Percentiles rank a stretch among this genome's conserved stretches.
Evolutionary conservation across 2,797 vertebrate genomes (phyloP).

Genomic region (Lates japonicus): DNA sequence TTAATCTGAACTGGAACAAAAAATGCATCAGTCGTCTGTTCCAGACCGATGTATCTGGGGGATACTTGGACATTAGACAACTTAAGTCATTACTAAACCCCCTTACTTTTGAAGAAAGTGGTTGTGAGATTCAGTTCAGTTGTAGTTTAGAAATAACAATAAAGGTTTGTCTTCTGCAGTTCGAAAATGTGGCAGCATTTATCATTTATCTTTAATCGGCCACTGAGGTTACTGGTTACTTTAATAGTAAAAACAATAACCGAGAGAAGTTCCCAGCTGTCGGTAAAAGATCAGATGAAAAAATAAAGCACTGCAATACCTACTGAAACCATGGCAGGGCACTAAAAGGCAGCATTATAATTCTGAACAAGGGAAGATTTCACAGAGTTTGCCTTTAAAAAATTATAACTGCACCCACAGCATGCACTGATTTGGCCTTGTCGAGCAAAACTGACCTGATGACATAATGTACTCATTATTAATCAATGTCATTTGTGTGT

Average conservation of each 20-base stretch:
- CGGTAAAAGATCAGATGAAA: neutral
- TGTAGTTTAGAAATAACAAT: constrained; percentile 26
- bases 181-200: constrained; percentile 19
- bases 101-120: constrained; percentile 11
- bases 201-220: constrained; percentile 1
- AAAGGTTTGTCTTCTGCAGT: neutral
- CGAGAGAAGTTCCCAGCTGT: constrained; percentile 9
- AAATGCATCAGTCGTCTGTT: constrained; percentile 52
- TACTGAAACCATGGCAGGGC: constrained; percentile 56
- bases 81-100: constrained; percentile 22
- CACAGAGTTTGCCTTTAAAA: constrained; percentile 24
- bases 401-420: neutral
- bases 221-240: neutral
- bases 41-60: constrained; percentile 53
- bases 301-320: constrained; percentile 44
- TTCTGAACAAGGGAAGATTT: constrained; percentile 15
- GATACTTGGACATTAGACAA: constrained; percentile 55
- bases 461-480: constrained; percentile 32
- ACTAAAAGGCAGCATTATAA: constrained; percentile 56
- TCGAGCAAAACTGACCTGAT: constrained; percentile 34
- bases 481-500: constrained; percentile 39
- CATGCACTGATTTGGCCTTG: constrained; percentile 21
- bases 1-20: constrained; percentile 69
- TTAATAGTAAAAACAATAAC: neutral
- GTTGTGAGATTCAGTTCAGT: constrained; percentile 41